Evolutionary conservation across 2,888 invertebrate genomes (phyloP), one percentile per base, ranked within the genome.

Genomic region (Meandrusa payeni): DNA sequence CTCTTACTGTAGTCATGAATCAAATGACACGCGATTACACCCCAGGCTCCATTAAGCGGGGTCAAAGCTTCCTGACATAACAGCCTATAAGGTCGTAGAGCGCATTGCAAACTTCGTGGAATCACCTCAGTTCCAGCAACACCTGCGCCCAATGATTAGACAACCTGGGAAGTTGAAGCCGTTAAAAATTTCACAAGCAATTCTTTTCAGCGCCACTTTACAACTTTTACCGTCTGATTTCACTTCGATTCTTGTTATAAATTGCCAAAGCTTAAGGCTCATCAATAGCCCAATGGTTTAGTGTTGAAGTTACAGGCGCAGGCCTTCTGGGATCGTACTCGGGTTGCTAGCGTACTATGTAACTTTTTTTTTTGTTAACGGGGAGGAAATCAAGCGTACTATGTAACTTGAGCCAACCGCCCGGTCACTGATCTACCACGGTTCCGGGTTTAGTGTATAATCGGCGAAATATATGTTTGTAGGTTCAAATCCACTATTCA

Each of bases 111-210:
- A 44, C 27, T 44, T 38, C 7, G 32, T 27, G 22, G 23, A 44
- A 44, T 44, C 43, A 44, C 43, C 38, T 44, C 32, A 26, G 31
- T 32, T 19, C 7, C 26, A 12, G 32, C 9, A 12, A 32, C 43
- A 44, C 43, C 43, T 44, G 43, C 38, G 31, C 13, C 15, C 32
- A 38, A 44, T 38, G 43, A 38, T 41, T 33, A 19, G 13, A 20
- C 32, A 37, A 44, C 43, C 43, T 44, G 43, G 10, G 22, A 38
- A 38, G 15, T 34, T 34, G 6, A 6, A 6, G 26, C 27, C 26
- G 32, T 44, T 44, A 44, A 38, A 43, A 41, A 27, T 38, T 36
- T 38, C 32, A 38, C 32, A 32, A 44, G 32, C 22, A 26, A 38
- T 44, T 44, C 28, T 19, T 22, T 33, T 5, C 34, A 11, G 15